A percentile compares a stretch with the other conserved stretches of the same genome.
Conservation (phyloP, 2,797 vertebrate genomes). For the Phaenicophaeus curvirostris region DNA sequence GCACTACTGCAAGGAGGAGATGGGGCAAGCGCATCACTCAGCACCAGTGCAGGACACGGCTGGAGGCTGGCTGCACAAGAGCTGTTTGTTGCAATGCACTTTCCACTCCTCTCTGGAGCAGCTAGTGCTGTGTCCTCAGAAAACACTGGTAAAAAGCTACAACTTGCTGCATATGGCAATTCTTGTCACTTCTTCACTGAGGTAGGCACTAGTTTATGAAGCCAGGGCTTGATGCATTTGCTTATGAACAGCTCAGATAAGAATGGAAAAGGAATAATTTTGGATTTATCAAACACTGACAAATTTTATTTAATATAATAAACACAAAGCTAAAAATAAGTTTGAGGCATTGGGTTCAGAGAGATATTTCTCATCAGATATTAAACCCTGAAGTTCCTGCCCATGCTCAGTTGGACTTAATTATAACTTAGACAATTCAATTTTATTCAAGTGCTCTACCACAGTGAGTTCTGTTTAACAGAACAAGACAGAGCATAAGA, state of each 20-base stretch:
- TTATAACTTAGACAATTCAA: background rate
- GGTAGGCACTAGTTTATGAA: background rate
- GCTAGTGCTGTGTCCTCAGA: background rate
- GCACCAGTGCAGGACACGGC: no score
- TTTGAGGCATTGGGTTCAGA: background rate
- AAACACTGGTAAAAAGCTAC: background rate
- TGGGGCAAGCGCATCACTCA: rapidly evolving
- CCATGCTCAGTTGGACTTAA: background rate
- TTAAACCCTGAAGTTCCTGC: background rate
- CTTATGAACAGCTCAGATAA: background rate
- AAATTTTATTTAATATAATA: background rate
- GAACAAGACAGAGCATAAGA: background rate
- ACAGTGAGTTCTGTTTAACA: background rate
- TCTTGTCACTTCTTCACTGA: background rate
- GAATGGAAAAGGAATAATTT: background rate
- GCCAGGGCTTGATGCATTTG: background rate
- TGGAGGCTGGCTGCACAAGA: background rate
- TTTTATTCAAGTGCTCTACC: background rate
- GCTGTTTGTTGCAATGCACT: no score
- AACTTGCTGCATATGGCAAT: background rate
- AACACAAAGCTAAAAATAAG: background rate
- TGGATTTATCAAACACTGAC: background rate
- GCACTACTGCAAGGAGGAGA: background rate
- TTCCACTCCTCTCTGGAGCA: background rate
- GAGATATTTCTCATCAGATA: background rate